Conservation (phyloP, 2,888 invertebrate genomes). For the Tetranychus truncatus region DNA sequence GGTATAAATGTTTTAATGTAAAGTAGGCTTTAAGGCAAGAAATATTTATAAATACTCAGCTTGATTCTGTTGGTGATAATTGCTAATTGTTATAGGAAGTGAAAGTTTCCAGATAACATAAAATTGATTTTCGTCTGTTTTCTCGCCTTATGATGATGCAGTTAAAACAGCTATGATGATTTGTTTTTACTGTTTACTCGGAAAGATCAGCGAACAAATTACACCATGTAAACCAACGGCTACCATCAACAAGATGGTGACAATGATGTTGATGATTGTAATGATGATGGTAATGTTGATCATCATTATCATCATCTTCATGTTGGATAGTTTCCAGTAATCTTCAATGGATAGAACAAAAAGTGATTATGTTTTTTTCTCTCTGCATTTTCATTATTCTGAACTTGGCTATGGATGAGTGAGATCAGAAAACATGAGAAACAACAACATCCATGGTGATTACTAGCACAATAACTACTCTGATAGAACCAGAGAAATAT, state of each 20-base stretch:
- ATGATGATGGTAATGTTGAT: neutral
- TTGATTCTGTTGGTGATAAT: no score
- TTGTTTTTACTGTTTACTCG: no score
- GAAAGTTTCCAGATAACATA: no score
- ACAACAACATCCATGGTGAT: neutral
- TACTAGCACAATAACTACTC: neutral
- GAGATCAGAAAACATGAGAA: neutral
- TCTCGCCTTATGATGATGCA: no score
- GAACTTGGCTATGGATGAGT: neutral
- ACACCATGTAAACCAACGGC: neutral
- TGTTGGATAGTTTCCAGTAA: neutral
- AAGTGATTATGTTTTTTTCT: neutral
- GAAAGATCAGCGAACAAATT: no score
- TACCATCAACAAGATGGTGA: neutral
- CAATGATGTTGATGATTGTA: neutral
- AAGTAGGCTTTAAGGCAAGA: no score
- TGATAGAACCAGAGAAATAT: no score
- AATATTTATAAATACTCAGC: no score
- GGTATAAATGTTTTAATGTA: no score
- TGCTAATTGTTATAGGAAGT: no score
- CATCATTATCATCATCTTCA: neutral
- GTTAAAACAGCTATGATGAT: no score
- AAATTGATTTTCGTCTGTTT: no score
- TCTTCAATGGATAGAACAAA: neutral
- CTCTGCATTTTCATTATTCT: neutral